Conservation (phyloP, 2,888 invertebrate genomes). For the Cacoxenus indagator region DNA sequence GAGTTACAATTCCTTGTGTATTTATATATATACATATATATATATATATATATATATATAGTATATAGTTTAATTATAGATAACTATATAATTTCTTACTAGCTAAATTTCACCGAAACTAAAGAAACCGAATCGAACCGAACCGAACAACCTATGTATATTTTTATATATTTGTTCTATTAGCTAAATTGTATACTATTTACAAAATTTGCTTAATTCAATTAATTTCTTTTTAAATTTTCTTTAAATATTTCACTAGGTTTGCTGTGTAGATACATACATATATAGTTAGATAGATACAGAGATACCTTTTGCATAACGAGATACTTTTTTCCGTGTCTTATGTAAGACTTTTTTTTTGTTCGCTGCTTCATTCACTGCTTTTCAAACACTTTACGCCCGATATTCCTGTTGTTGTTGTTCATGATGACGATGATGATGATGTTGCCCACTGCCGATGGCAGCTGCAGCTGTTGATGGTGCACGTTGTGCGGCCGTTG, state of each 20-base stretch:
- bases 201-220: conserved; percentile 54
- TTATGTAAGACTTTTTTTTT: not conserved
- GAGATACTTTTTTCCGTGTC: not conserved
- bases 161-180: conserved; percentile 2
- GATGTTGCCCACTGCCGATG: not conserved
- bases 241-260: conserved; percentile 42
- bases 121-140: no score
- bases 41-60: not conserved
- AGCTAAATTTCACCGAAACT: no score
- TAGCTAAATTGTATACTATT: conserved; percentile 39
- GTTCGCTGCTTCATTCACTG: no score
- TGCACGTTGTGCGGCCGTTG: conserved; percentile 25
- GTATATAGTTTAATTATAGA: not conserved
- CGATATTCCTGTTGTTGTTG: conserved; percentile 26
- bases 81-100: conserved; percentile 1
- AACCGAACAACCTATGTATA: conserved; percentile 9
- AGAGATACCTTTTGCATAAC: not conserved
- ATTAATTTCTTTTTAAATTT: conserved; percentile 26
- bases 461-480: conserved; percentile 4
- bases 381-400: conserved; percentile 31
- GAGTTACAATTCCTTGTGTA: conserved; percentile 16
- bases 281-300: not conserved
- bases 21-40: not conserved
- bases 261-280: not conserved
- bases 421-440: not conserved